Evolutionary conservation across 1,140 invertebrate genomes (phyloP).

Genomic region (Aricia agestis): DNA sequence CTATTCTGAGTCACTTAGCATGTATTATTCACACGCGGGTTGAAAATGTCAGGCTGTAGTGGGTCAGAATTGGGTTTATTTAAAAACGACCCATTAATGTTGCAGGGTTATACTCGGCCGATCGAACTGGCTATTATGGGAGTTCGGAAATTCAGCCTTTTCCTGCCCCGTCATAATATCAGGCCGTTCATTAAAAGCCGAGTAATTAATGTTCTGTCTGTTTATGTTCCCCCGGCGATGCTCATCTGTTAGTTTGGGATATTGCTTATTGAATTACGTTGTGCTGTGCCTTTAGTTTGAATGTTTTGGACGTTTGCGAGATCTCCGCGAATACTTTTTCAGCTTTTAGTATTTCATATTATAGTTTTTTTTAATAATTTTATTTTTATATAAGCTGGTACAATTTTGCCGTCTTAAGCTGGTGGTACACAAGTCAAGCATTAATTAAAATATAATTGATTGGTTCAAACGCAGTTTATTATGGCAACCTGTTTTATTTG

Average conservation of each 20-base stretch:
- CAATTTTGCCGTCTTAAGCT: too few relatives aligned
- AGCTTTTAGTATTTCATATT: too few relatives aligned
- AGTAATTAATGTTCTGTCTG: constrained; percentile 39
- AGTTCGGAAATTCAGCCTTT: constrained; percentile 58
- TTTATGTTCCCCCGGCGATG: constrained; percentile 29
- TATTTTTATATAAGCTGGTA: too few relatives aligned
- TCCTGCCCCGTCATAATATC: constrained; percentile 45
- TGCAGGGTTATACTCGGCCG: constrained; percentile 63
- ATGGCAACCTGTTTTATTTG: too few relatives aligned
- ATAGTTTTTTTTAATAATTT: too few relatives aligned
- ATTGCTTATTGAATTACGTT: neutral
- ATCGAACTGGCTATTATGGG: constrained; percentile 69
- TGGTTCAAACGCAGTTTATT: too few relatives aligned
- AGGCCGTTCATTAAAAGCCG: constrained; percentile 45
- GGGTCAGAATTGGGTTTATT: constrained; percentile 62
- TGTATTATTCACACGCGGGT: constrained; percentile 28
- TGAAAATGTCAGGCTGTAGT: constrained; percentile 49
- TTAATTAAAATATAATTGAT: too few relatives aligned
- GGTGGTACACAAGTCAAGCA: too few relatives aligned
- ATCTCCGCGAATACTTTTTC: too few relatives aligned
- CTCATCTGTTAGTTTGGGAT: constrained; percentile 15
- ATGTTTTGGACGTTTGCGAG: neutral
- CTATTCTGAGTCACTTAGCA: constrained; percentile 9
- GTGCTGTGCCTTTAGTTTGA: neutral
- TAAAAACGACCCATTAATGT: constrained; percentile 69